Base-by-base conservation (phyloP, 2,113 vertebrate species). In the Hoplias malabaricus region DNA sequence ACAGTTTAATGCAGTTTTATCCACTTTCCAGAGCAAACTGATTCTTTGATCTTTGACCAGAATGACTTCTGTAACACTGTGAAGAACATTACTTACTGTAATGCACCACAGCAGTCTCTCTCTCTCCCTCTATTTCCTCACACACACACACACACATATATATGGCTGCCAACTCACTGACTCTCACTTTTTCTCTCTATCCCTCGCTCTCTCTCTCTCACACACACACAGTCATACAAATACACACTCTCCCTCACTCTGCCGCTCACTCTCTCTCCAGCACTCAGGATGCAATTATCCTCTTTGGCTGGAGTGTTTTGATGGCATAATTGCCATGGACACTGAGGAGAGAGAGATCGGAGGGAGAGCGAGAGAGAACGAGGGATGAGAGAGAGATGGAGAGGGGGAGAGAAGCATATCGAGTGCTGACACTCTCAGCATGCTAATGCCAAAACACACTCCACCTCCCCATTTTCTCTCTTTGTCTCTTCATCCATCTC, bases 251-350 rank as follows among this genome's bases (percentile, higher is more conserved):
- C 81, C 69, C 81, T 82, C 83, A 72, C 76, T 80, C 82, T 74
- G 77, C 70, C 80, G 73, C 73, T 61, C 85, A 87, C 86, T 81
- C 87, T 87, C 88, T 88, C 84, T 81, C 86, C 80, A 82, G 73
- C 83, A 84, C 84, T 86, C 77, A 80, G 86, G 85, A 86, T 88
- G 89, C 91, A 91, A 92, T 92, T 92, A 93, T 92, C 88, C 91
- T 93, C 91, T 93, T 91, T 89, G 91, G 84, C 89, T 91, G 90
- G 90, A 93, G 91, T 91, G 91, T 91, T 91, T 93, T 91, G 91
- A 93, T 92, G 92, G 91, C 88, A 90, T 93, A 93, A 93, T 93
- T 93, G 90, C 91, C 90, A 85, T 91, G 91, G 90, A 91, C 90
- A 92, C 88, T 89, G 90, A 89, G 87, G 89, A 92, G 87, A 90